Conservation (phyloP, 2,113 vertebrate genomes). For the Monarcha castaneiventris region DNA sequence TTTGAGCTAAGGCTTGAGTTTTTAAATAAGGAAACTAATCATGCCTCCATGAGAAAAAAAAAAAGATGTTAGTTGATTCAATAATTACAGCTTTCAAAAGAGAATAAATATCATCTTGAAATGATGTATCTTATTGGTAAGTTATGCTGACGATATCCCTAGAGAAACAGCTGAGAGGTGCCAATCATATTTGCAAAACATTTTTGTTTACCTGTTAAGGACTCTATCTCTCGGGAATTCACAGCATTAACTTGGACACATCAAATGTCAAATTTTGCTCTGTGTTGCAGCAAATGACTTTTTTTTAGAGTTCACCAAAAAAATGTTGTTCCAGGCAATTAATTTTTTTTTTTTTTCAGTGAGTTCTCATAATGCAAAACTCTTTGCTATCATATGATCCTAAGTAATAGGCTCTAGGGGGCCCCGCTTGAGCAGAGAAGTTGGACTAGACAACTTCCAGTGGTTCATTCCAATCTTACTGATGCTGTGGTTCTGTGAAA, state of each 20-base stretch:
- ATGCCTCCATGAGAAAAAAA: background rate
- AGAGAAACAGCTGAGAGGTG: conserved; percentile 34
- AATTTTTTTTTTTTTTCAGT: background rate
- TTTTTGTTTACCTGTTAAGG: conserved; percentile 15
- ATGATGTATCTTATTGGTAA: background rate
- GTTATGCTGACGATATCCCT: background rate
- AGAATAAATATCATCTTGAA: conserved; percentile 12
- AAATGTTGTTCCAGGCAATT: background rate
- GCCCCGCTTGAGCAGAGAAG: background rate
- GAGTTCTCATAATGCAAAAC: background rate
- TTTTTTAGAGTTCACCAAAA: background rate
- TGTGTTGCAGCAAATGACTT: background rate
- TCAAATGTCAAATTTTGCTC: background rate
- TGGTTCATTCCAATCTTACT: background rate
- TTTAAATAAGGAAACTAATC: conserved; percentile 9
- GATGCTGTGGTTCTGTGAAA: background rate
- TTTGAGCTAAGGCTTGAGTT: background rate
- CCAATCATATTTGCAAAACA: conserved; percentile 28
- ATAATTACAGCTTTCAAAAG: conserved; percentile 35
- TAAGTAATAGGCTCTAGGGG: background rate
- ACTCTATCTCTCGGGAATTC: background rate
- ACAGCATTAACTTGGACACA: background rate
- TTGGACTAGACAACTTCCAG: background rate
- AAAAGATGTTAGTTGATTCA: background rate
- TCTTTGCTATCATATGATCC: background rate